A percentile compares a stretch with the other conserved stretches of the same genome.
These are phyloP conservation scores for Dolichomitus sp. DNA, from an alignment of 2,888 invertebrate species.

Conservation along the genomic window DNA sequence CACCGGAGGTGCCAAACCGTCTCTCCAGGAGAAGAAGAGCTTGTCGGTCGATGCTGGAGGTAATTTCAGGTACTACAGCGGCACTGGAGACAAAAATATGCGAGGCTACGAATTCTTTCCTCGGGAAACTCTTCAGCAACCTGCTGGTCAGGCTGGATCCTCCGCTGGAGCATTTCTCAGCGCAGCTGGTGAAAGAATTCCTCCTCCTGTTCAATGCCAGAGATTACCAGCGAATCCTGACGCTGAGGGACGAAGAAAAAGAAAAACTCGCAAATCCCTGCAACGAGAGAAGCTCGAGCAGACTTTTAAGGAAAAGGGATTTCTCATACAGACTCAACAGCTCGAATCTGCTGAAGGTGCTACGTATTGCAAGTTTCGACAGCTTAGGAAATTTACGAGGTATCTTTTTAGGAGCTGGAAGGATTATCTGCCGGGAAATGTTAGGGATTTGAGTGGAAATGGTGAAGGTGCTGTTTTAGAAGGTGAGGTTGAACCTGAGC, in stretches of 20 bases:
- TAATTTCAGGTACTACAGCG: conserved; percentile 95
- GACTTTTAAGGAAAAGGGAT: conserved; percentile 97
- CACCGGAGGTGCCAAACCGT: conserved; percentile 96
- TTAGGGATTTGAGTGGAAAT: conserved; percentile 84
- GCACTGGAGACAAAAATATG: conserved; percentile 94
- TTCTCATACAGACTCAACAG: conserved; percentile 97
- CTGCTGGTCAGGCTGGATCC: conserved; percentile 86
- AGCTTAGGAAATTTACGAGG: conserved; percentile 95
- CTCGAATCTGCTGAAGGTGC: conserved; percentile 97
- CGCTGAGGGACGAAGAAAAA: conserved; percentile 87
- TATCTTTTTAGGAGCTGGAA: conserved; percentile 98
- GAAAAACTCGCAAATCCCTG: conserved; percentile 93
- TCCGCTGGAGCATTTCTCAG: conserved; percentile 86
- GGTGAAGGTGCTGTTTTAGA: conserved; percentile 74
- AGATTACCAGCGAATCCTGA: conserved; percentile 73
- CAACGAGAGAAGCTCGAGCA: conserved; percentile 96
- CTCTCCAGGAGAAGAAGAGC: conserved; percentile 96
- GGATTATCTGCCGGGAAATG: conserved; percentile 94
- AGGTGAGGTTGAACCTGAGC: conserved; percentile 71
- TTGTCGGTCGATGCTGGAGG: conserved; percentile 96
- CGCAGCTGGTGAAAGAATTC: conserved; percentile 88
- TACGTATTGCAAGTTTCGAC: conserved; percentile 97
- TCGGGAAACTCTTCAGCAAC: conserved; percentile 90
- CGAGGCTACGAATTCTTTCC: conserved; percentile 93
- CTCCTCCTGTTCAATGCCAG: conserved; percentile 75